Evolutionary conservation across 2,888 invertebrate species (phyloP), one percentile per base, ranked within the genome.

Genomic region (Lampropteryx suffumata): DNA sequence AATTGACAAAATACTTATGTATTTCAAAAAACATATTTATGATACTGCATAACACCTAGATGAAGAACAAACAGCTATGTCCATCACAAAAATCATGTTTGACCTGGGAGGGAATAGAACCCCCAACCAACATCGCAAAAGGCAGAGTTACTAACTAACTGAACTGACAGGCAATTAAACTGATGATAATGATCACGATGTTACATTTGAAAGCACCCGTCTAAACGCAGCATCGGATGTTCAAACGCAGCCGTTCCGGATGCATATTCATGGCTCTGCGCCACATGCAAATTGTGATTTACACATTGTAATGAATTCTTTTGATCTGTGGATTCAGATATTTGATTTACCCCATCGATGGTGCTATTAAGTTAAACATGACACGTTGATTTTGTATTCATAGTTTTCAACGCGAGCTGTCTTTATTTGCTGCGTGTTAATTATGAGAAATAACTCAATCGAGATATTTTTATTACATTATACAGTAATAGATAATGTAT

Each of bases 231-330:
- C 87, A 84, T 67, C 46, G 76, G 73, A 79, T 81, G 84, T 78
- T 83, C 82, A 76, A 77, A 79, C 77, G 72, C 84, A 79, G 80
- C 78, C 87, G 74, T 72, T 62, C 64, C 72, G 70, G 78, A 86
- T 90, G 89, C 89, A 90, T 90, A 90, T 90, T 90, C 89, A 90
- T 90, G 79, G 65, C 72, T 76, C 77, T 72, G 72, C 85, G 83
- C 86, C 87, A 84, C 89, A 90, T 90, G 90, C 90, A 90, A 90
- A 90, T 89, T 77, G 76, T 81, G 87, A 89, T 90, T 89, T 89
- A 89, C 89, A 90, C 88, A 87, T 82, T 87, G 88, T 90, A 90
- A 90, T 90, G 88, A 88, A 90, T 90, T 90, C 90, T 90, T 90
- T 90, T 90, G 90, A 90, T 90, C 89, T 90, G 87, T 81, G 84